Evolutionary conservation across 1,140 invertebrate species (phyloP), one percentile per base, ranked within the genome.

Genomic region (Popillia japonica): DNA sequence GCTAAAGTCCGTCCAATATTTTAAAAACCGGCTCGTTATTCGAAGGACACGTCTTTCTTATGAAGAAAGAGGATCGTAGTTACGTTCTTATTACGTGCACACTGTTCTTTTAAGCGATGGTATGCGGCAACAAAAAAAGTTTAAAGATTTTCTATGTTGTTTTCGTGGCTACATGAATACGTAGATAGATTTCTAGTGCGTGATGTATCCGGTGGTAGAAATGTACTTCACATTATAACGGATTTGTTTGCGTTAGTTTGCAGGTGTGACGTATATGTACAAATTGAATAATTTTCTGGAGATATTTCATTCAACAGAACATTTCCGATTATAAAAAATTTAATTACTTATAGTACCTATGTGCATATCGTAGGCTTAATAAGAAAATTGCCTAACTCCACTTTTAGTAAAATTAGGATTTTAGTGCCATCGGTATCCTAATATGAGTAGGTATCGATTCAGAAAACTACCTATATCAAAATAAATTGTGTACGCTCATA

Each of bases 11-110:
- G 61, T 68, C 61, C 22, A 68, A 68, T 20, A 68, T 68, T 68
- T 68, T 68, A 68, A 68, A 68, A 68, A 68, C 61, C 61, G 8
- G 61, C 61, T 22, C 22, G 61, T 68, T 68, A 22, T 68, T 68
- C 61, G 61, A 68, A 68, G 61, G 61, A 68, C 61, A 68, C 61
- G 61, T 68, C 61, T 68, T 22, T 68, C 22, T 68, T 68, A 68
- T 22, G 61, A 68, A 68, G 17, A 68, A 68, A 68, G 22, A 22
- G 27, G 8, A 34, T 20, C 20, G 61, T 68, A 22, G 61, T 68
- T 68, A 68, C 61, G 61, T 68, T 68, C 61, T 68, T 68, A 68
- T 68, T 68, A 68, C 22, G 22, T 68, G 61, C 61, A 34, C 61
- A 68, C 61, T 17, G 27, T 34, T 68, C 61, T 68, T 68, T 68